A percentile compares a stretch with the other conserved stretches of the same genome.
phyloP scores from a whole-genome alignment of 1,140 invertebrate species.

The Ostrea edulis region DNA sequence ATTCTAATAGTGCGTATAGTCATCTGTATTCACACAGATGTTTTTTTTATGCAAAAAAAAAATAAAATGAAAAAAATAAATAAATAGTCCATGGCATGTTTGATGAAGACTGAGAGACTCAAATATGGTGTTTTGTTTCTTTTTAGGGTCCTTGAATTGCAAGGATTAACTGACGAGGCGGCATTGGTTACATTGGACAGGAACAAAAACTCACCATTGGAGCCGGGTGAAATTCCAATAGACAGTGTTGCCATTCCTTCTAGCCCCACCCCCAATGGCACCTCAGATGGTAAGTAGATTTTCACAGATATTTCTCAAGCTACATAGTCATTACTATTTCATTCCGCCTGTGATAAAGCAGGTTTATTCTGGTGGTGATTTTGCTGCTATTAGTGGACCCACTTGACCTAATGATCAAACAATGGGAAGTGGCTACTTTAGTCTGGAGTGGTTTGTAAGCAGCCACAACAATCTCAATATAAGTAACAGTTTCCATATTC shows the following conservation, averaged over 20 bases:
- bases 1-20: constrained; percentile 1
- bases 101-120: background rate
- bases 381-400: constrained; percentile 34
- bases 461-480: constrained; percentile 26
- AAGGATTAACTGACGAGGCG: constrained; percentile 24
- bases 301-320: constrained; percentile 3
- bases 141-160: constrained; percentile 46
- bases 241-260: constrained; percentile 22
- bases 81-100: background rate
- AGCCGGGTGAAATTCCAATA: constrained; percentile 23
- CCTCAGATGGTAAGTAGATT: constrained; percentile 52
- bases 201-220: constrained; percentile 43
- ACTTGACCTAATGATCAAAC: constrained; percentile 4
- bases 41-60: constrained; percentile 11
- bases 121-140: background rate
- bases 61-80: background rate
- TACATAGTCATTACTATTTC: background rate
- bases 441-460: background rate
- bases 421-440: constrained; percentile 11
- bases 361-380: background rate
- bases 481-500: constrained; percentile 21
- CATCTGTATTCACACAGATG: background rate
- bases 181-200: constrained; percentile 26
- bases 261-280: constrained; percentile 52
- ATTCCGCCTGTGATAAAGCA: constrained; percentile 17